Percentiles rank a stretch among this genome's conserved stretches.
Conservation (phyloP, 2,888 invertebrate genomes). For the Stictocephala bisonia region DNA sequence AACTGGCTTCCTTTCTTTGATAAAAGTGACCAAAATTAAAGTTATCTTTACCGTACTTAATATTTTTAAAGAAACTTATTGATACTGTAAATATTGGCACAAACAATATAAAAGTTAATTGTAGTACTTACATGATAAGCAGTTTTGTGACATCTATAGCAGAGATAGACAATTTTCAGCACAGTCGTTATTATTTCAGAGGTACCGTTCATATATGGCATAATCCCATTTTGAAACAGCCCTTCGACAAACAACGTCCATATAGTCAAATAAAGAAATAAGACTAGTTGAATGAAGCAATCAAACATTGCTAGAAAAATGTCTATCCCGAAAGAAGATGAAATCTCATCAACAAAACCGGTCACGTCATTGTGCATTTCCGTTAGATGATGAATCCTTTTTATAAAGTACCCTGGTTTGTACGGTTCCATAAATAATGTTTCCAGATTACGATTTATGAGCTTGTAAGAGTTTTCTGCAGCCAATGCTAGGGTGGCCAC, state of each 20-base stretch:
- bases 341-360: slow-evolving; percentile 35
- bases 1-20: too few species aligned
- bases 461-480: slow-evolving; percentile 31
- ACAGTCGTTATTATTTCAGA: slow-evolving; percentile 33
- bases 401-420: neutral
- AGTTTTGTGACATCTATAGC: slow-evolving; percentile 34
- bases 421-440: neutral
- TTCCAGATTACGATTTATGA: slow-evolving; percentile 26
- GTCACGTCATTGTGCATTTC: slow-evolving; percentile 13
- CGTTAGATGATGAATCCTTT: neutral
- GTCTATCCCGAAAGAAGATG: slow-evolving; percentile 33
- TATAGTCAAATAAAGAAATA: slow-evolving; percentile 35
- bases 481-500: slow-evolving; percentile 32
- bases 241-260: slow-evolving; percentile 29
- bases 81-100: too few species aligned
- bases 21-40: too few species aligned
- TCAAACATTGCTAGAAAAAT: slow-evolving; percentile 33
- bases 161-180: slow-evolving; percentile 34
- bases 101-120: too few species aligned
- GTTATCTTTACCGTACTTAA: too few species aligned
- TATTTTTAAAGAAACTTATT: too few species aligned
- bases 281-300: slow-evolving; percentile 35
- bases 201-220: neutral
- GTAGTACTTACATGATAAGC: neutral
- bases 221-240: neutral